Conservation (phyloP, 2,888 invertebrate genomes). For the Brenthis daphne region DNA sequence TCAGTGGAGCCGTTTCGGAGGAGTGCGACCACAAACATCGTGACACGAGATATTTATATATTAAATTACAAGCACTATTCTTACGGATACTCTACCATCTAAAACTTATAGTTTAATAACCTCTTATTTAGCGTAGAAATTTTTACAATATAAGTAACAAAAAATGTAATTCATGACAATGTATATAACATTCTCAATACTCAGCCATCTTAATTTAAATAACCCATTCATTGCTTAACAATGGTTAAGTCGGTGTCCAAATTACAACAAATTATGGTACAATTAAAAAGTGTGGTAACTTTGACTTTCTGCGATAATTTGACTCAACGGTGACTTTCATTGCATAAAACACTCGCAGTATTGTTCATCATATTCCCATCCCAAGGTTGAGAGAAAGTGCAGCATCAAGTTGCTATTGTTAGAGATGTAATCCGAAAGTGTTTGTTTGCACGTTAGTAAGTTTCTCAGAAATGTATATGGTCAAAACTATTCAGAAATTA, state of each 20-base stretch:
- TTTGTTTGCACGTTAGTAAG: constrained; percentile 18
- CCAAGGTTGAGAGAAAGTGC: constrained; percentile 50
- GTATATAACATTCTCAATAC: neutral
- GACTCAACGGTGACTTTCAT: constrained; percentile 65
- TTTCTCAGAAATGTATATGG: neutral
- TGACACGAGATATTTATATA: too few species aligned
- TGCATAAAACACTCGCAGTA: constrained; percentile 65
- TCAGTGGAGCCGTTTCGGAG: too few species aligned
- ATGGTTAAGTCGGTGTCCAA: constrained; percentile 4
- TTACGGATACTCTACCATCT: too few species aligned
- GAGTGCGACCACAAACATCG: too few species aligned
- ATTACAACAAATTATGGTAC: constrained; percentile 16
- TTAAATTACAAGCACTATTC: too few species aligned
- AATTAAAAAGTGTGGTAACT: constrained; percentile 40
- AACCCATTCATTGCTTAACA: constrained; percentile 9
- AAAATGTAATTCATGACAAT: neutral
- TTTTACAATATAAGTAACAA: too few species aligned
- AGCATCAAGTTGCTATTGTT: constrained; percentile 41
- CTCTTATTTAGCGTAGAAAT: too few species aligned
- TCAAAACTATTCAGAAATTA: neutral
- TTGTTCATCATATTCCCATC: constrained; percentile 58
- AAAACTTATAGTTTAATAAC: too few species aligned
- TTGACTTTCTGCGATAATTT: constrained; percentile 38
- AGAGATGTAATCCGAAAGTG: constrained; percentile 21
- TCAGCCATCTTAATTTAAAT: constrained; percentile 3